Conservation (phyloP, 2,797 vertebrate species). For the Mionectes olivaceus region DNA sequence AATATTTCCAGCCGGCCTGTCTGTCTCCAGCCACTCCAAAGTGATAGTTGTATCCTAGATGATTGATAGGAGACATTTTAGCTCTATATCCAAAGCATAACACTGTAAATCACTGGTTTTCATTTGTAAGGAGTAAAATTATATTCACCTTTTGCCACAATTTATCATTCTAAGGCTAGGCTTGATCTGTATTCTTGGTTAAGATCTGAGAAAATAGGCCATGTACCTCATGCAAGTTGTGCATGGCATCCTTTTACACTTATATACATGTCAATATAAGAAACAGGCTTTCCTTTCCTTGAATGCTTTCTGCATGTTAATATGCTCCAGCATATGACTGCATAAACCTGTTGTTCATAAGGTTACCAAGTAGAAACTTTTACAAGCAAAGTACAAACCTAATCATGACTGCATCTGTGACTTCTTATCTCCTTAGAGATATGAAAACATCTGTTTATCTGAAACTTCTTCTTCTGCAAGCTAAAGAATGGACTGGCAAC, state of each 20-base stretch:
- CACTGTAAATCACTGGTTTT: constrained; percentile 61
- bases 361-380: not conserved
- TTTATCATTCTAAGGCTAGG: constrained; percentile 50
- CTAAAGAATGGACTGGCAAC: not conserved
- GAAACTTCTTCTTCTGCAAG: not conserved
- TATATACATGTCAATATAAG: not conserved
- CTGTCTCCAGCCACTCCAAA: constrained; percentile 19
- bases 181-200: constrained; percentile 10
- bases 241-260: not conserved
- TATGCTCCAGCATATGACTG: not conserved
- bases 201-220: constrained; percentile 1
- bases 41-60: constrained; percentile 26
- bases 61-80: constrained; percentile 36
- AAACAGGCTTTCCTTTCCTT: not conserved
- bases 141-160: constrained; percentile 38
- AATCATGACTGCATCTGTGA: not conserved
- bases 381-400: not conserved
- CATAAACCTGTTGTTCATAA: constrained; percentile 1
- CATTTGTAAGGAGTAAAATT: constrained; percentile 54
- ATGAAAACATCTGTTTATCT: not conserved
- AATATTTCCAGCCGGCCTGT: not conserved
- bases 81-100: not conserved
- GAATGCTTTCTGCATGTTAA: constrained; percentile 21
- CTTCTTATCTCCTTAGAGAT: constrained; percentile 1
- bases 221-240: constrained; percentile 4